Conservation (phyloP, 2,797 vertebrate genomes). For the Aldrovandia affinis region DNA sequence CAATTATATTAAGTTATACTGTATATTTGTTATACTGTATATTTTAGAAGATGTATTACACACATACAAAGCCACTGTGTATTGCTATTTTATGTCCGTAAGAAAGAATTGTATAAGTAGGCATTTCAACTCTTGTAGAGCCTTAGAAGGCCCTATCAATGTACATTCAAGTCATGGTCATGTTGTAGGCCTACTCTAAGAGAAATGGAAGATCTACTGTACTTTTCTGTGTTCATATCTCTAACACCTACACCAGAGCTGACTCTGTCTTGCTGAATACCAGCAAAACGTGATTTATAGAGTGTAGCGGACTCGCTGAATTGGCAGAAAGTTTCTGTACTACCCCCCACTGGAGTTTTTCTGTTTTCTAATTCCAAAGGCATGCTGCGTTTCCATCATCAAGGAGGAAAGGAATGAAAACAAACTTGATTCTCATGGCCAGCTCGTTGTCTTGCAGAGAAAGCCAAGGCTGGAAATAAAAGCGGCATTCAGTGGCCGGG, state of each 20-base stretch:
- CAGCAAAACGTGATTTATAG: neutral
- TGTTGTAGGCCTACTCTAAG: neutral
- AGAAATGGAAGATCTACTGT: neutral
- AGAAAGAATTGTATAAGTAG: neutral
- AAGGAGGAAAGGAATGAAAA: slow-evolving; percentile 36
- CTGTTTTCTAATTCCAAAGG: slow-evolving; percentile 30
- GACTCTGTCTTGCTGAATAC: neutral
- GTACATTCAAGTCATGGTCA: neutral
- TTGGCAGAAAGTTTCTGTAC: neutral
- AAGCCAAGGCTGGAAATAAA: slow-evolving; percentile 37
- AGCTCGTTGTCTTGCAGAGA: slow-evolving; percentile 44
- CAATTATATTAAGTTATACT: neutral
- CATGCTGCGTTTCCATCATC: neutral
- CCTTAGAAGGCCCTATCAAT: neutral
- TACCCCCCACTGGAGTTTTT: neutral
- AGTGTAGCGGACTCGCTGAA: neutral
- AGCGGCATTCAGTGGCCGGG: slow-evolving; percentile 39
- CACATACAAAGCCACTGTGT: neutral
- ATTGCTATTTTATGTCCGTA: neutral
- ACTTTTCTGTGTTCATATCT: neutral
- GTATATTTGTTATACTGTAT: neutral
- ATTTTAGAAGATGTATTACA: neutral
- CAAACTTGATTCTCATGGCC: slow-evolving; percentile 31
- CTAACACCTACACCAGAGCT: neutral
- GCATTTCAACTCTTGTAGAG: neutral